Evolutionary conservation across 2,888 invertebrate genomes (phyloP).

Genomic region (Galeruca laticollis): DNA sequence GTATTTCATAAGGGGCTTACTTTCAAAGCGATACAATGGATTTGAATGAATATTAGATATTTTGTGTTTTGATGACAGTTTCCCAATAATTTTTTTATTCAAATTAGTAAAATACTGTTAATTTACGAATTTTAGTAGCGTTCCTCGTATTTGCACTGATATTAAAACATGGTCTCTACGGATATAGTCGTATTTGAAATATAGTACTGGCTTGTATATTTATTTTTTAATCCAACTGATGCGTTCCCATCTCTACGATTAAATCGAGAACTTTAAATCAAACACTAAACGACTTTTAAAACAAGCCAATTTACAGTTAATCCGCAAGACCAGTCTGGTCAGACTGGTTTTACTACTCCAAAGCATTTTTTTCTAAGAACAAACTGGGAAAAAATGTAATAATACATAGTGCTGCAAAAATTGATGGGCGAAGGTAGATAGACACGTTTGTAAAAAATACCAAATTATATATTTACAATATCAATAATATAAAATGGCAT

Average conservation of each 20-base stretch:
- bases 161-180: too few species aligned
- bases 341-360: conserved; percentile 30
- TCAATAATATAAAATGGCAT: not conserved
- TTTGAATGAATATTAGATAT: too few species aligned
- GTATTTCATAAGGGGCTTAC: too few species aligned
- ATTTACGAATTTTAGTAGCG: too few species aligned
- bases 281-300: conserved; percentile 26
- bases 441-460: not conserved
- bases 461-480: not conserved
- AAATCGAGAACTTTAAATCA: conserved; percentile 30
- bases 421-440: not conserved
- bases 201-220: not conserved
- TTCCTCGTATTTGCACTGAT: too few species aligned
- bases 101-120: too few species aligned
- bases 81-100: too few species aligned
- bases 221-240: not conserved
- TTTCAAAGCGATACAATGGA: not conserved
- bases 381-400: conserved; percentile 28
- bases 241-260: conserved; percentile 6
- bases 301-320: conserved; percentile 35
- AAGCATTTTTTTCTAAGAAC: conserved; percentile 23
- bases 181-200: too few species aligned
- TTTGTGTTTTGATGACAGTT: too few species aligned
- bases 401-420: conserved; percentile 13
- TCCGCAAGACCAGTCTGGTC: conserved; percentile 24